These are phyloP conservation scores for Tethea ocularis DNA, from an alignment of 2,888 invertebrate genomes.

Conservation along the genomic window DNA sequence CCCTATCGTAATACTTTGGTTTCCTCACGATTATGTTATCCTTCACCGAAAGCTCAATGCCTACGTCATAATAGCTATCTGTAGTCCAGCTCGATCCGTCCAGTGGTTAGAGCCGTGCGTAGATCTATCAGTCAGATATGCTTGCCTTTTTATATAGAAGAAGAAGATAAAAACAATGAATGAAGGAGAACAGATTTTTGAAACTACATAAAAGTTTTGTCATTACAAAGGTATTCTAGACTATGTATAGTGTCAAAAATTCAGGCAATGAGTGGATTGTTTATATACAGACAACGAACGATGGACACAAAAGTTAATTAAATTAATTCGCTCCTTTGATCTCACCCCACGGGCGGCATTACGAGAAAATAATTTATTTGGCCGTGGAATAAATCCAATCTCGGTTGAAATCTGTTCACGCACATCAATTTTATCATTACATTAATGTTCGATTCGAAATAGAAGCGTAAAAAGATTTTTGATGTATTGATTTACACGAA, in stretches of 20 bases:
- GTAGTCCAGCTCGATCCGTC: too few species aligned
- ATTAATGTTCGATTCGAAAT: neutral
- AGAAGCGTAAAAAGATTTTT: neutral
- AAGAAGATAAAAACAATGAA: too few species aligned
- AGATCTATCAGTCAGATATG: too few species aligned
- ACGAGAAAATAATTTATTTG: constrained; percentile 35
- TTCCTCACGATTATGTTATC: too few species aligned
- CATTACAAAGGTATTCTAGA: neutral
- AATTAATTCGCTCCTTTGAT: constrained; percentile 47
- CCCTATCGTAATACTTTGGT: too few species aligned
- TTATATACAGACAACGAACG: constrained; percentile 22
- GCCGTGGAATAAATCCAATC: constrained; percentile 18
- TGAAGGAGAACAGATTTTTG: too few species aligned
- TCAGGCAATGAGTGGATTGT: constrained; percentile 15
- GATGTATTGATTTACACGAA: neutral
- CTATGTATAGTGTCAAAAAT: constrained; percentile 3
- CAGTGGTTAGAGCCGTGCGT: too few species aligned
- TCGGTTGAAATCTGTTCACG: constrained; percentile 30
- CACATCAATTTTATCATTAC: constrained; percentile 28
- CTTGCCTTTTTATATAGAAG: too few species aligned
- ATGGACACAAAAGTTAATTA: constrained; percentile 46
- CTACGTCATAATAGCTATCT: too few species aligned
- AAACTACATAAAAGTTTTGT: too few species aligned
- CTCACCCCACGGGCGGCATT: constrained; percentile 31
- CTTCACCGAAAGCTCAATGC: too few species aligned